Evolutionary conservation across 2,888 invertebrate species (phyloP), one percentile per base, ranked within the genome.

Genomic region (Scrobipalpa atriplicella): DNA sequence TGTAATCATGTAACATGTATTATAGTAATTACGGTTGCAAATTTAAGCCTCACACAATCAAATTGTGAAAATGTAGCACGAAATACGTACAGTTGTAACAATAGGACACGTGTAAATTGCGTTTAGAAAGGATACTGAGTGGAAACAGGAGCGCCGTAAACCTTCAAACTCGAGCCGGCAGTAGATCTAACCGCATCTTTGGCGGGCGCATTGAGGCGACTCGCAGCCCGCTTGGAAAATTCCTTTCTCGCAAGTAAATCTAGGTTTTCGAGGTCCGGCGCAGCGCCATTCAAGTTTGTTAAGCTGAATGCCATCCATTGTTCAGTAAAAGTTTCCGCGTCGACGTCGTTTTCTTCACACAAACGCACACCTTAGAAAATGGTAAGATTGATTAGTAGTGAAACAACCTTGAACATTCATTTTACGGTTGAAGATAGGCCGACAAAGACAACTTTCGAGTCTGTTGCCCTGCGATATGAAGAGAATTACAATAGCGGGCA

Each of bases 261-360:
- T 62, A 97, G 89, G 78, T 92, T 87, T 18, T 94, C 94, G 39
- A 94, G 70, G 64, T 93, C 94, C 29, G 96, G 95, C 41, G 94
- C 89, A 0, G 93, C 93, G 43, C 95, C 95, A 73, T 93, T 92
- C 71, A 94, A 85, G 79, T 95, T 88, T 41, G 96, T 95, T 66
- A 95, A 89, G 75, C 95, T 95, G 82, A 94, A 97, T 19, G 97
- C 96, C 89, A 96, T 94, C 97, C 97, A 97, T 90, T 95, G 94
- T 80, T 96, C 95, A 64, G 95, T 95, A 74, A 97, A 95, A 76
- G 95, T 94, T 80, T 95, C 95, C 51, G 95, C 95, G 71, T 93
- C 93, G 63, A 96, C 86, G 75, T 93, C 87, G 81, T 96, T 94
- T 65, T 92, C 92, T 71, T 90, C 84, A 80, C 96, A 96, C 72